Evolutionary conservation across 2,113 vertebrate genomes (phyloP).

Genomic region (Uropsilus gracilis): DNA sequence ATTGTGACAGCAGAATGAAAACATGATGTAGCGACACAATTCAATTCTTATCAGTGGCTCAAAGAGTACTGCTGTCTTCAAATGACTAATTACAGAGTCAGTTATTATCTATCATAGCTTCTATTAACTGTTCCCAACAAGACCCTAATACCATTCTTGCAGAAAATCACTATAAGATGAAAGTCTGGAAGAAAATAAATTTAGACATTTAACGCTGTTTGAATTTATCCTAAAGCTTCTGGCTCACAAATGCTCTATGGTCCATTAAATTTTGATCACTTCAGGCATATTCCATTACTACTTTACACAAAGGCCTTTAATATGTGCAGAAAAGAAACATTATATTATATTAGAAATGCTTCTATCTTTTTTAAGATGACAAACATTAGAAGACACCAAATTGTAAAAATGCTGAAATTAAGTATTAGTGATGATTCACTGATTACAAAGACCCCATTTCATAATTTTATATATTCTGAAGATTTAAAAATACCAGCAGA

Average conservation of each 20-base stretch:
- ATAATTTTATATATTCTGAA: slow-evolving; percentile 56
- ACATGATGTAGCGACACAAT: slow-evolving; percentile 78
- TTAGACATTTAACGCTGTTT: slow-evolving; percentile 63
- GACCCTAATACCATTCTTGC: slow-evolving; percentile 64
- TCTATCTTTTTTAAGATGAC: slow-evolving; percentile 29
- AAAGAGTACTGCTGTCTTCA: slow-evolving; percentile 65
- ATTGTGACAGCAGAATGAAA: slow-evolving; percentile 75
- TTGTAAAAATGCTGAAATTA: slow-evolving; percentile 56
- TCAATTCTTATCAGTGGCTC: slow-evolving; percentile 75
- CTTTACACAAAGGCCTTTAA: slow-evolving; percentile 59
- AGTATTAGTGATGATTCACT: neutral
- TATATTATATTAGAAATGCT: slow-evolving; percentile 28
- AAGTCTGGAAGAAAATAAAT: slow-evolving; percentile 70
- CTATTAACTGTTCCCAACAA: slow-evolving; percentile 70
- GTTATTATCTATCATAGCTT: slow-evolving; percentile 70
- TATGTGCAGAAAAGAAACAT: slow-evolving; percentile 42
- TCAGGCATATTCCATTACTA: slow-evolving; percentile 55
- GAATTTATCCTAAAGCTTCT: slow-evolving; percentile 66
- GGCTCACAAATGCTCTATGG: slow-evolving; percentile 49
- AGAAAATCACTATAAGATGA: slow-evolving; percentile 70
- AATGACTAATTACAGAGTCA: slow-evolving; percentile 76
- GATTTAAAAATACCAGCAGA: slow-evolving; percentile 45
- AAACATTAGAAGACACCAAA: slow-evolving; percentile 47
- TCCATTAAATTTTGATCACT: slow-evolving; percentile 73
- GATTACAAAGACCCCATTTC: neutral